These are phyloP conservation scores for Tinamus guttatus DNA, from an alignment of 2,113 vertebrate genomes.

Conservation along the genomic window DNA sequence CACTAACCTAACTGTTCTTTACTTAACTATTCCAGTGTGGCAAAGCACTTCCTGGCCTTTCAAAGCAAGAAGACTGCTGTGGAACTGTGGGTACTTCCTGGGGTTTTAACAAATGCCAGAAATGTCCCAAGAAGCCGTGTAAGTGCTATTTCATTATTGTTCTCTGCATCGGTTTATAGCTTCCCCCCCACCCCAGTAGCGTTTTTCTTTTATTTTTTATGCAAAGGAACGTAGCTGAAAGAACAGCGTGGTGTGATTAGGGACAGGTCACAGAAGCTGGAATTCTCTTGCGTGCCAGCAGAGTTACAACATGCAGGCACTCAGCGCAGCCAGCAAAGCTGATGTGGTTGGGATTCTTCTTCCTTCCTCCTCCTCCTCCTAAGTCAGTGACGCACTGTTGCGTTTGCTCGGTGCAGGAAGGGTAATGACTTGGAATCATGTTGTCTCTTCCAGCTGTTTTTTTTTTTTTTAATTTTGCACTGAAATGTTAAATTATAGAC, in stretches of 20 bases:
- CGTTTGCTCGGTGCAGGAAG: not conserved
- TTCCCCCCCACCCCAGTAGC: not conserved
- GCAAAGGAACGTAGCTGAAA: not conserved
- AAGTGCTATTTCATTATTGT: slow-evolving; percentile 72
- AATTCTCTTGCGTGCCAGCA: not conserved
- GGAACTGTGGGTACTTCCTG: slow-evolving; percentile 94
- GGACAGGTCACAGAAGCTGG: not conserved
- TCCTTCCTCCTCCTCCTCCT: not conserved
- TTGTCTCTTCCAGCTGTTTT: slow-evolving; percentile 17
- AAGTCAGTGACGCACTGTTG: not conserved
- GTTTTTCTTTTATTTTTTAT: not conserved
- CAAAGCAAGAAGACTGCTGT: slow-evolving; percentile 97
- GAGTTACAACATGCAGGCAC: slow-evolving; percentile 6
- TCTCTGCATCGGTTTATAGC: not conserved
- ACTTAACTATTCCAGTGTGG: slow-evolving; percentile 87
- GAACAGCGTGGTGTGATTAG: not conserved
- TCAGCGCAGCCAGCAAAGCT: not conserved
- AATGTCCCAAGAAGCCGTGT: slow-evolving; percentile 93
- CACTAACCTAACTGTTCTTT: slow-evolving; percentile 63
- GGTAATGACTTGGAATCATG: slow-evolving; percentile 32
- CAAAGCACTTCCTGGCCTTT: slow-evolving; percentile 95
- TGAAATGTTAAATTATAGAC: slow-evolving; percentile 28
- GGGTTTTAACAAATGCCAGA: slow-evolving; percentile 98
- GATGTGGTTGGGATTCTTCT: accelerated
- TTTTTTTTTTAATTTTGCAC: not conserved